Evolutionary conservation across 2,113 vertebrate species (phyloP).

Genomic region (Polypterus senegalus): DNA sequence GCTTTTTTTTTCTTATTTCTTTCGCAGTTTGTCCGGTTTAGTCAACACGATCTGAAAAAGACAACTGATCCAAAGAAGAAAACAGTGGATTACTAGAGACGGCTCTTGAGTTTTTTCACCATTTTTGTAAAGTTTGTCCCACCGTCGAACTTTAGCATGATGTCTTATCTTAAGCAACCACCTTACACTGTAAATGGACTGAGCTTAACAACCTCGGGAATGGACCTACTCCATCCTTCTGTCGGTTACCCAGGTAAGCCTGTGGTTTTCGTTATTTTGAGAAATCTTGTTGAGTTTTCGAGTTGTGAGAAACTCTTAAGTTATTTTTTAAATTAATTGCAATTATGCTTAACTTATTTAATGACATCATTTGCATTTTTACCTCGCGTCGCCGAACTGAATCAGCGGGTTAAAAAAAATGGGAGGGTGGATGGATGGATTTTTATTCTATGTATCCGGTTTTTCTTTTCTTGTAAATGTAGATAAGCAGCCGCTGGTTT

Average conservation of each 20-base stretch:
- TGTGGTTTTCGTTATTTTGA: too few relatives aligned
- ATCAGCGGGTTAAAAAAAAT: too few relatives aligned
- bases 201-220: conserved; percentile 87
- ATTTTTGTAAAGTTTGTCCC: conserved; percentile 60
- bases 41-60: not conserved
- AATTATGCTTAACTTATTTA: too few relatives aligned
- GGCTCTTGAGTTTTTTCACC: conserved; percentile 35
- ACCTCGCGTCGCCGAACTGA: too few relatives aligned
- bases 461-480: too few relatives aligned
- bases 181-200: conserved; percentile 95
- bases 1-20: conserved; percentile 8
- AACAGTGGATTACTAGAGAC: conserved; percentile 29
- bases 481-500: too few relatives aligned
- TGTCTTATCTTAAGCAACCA: conserved; percentile 98
- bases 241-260: conserved; percentile 91
- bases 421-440: too few relatives aligned
- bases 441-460: too few relatives aligned
- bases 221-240: conserved; percentile 94
- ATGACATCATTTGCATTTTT: too few relatives aligned
- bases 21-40: not conserved
- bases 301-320: too few relatives aligned
- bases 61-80: conserved; percentile 10
- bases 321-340: too few relatives aligned
- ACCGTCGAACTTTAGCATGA: conserved; percentile 77
- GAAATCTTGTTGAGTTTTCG: too few relatives aligned